Conservation (phyloP, 2,797 vertebrate species). For the Yasuhikotakia modesta region DNA sequence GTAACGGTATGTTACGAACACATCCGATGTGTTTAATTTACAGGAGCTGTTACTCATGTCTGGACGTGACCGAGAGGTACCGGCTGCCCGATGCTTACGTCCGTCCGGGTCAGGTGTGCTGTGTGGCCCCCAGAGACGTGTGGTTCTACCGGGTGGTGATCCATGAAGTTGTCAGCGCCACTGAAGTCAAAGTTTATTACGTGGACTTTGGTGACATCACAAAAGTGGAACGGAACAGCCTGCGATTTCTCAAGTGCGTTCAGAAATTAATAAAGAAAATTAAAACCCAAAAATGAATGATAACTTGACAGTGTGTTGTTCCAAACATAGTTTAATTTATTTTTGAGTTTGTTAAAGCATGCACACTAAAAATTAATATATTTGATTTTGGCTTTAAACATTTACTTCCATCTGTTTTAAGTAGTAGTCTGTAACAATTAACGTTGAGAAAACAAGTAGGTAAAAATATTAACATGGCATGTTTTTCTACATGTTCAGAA, state of each 20-base stretch:
- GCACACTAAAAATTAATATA: neutral
- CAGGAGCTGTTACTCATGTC: slow-evolving; percentile 85
- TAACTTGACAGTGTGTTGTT: neutral
- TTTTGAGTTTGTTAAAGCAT: neutral
- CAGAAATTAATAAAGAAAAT: neutral
- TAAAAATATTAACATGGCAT: neutral
- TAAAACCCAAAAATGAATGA: no score
- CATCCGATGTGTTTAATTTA: neutral
- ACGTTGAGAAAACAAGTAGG: no score
- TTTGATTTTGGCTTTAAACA: neutral
- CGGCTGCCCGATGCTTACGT: slow-evolving; percentile 79
- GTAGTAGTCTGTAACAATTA: no score
- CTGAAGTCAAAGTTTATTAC: slow-evolving; percentile 86
- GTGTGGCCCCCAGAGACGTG: slow-evolving; percentile 75
- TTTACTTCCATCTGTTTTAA: no score
- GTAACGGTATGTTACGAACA: neutral
- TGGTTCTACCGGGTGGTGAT: slow-evolving; percentile 93
- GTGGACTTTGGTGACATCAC: slow-evolving; percentile 85
- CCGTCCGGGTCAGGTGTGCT: slow-evolving; percentile 85
- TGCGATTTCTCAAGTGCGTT: slow-evolving; percentile 92
- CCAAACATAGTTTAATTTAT: neutral
- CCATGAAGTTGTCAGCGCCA: slow-evolving; percentile 76
- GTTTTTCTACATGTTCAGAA: neutral
- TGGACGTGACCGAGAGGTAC: slow-evolving; percentile 83
- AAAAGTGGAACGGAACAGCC: slow-evolving; percentile 73